These are phyloP conservation scores for Malthinus flaveolus DNA, from an alignment of 2,888 invertebrate species.

Conservation along the genomic window DNA sequence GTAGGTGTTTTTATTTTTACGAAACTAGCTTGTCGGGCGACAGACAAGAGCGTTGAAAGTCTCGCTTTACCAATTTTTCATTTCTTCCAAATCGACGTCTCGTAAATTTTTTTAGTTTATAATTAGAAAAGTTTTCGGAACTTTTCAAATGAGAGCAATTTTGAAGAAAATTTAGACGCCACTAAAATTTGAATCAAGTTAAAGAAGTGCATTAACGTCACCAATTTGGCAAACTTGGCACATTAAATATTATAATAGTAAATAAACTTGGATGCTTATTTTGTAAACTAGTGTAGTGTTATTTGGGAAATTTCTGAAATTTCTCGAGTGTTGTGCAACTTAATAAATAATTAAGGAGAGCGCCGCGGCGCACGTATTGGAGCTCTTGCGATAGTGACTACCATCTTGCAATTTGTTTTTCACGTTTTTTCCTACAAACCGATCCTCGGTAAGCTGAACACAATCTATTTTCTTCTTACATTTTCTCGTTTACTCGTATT, in stretches of 20 bases:
- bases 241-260: background rate
- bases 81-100: no score
- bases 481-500: constrained; percentile 10
- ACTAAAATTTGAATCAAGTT: no score
- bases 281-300: background rate
- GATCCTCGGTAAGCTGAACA: constrained; percentile 37
- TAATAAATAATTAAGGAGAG: constrained; percentile 31
- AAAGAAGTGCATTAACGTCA: no score
- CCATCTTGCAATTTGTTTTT: constrained; percentile 38
- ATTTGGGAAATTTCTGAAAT: constrained; percentile 5
- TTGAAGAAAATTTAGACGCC: no score
- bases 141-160: no score
- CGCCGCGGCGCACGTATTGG: constrained; percentile 31
- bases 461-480: constrained; percentile 34
- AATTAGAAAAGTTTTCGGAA: no score
- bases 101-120: no score
- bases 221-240: background rate
- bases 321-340: constrained; percentile 33
- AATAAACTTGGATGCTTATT: background rate
- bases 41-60: no score
- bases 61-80: no score
- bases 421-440: constrained; percentile 35
- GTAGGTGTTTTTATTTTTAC: constrained; percentile 5
- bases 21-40: no score
- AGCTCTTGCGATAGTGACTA: background rate